phyloP scores from a whole-genome alignment of 2,888 invertebrate species.

The Abscondita cerata region DNA sequence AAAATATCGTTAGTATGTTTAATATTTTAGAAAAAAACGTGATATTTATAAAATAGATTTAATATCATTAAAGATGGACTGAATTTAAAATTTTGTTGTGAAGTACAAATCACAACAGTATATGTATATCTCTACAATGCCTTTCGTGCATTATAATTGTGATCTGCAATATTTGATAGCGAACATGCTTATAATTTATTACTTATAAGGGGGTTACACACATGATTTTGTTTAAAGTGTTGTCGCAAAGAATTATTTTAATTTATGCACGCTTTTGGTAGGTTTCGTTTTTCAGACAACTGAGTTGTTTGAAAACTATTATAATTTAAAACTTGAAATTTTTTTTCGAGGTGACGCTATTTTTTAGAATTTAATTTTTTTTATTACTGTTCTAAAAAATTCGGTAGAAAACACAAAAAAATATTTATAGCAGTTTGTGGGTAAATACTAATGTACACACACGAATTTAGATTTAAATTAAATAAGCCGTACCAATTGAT shows the following conservation, averaged over 20 bases:
- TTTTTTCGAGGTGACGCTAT: background rate
- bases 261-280: slow-evolving; percentile 6
- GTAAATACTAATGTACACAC: no score
- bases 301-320: no score
- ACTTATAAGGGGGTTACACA: slow-evolving; percentile 16
- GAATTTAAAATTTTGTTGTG: slow-evolving; percentile 26
- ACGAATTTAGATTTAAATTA: no score
- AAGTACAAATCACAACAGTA: slow-evolving; percentile 9
- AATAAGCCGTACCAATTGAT: background rate
- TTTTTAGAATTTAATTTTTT: slow-evolving; percentile 4
- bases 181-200: slow-evolving; percentile 12
- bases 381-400: slow-evolving; percentile 2
- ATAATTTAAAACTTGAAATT: no score
- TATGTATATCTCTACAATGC: slow-evolving; percentile 28
- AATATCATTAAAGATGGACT: slow-evolving; percentile 27
- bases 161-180: slow-evolving; percentile 27
- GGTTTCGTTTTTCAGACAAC: no score
- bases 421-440: background rate
- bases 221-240: slow-evolving; percentile 9
- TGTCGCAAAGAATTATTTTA: background rate
- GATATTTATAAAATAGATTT: slow-evolving; percentile 27
- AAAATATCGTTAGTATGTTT: slow-evolving; percentile 29
- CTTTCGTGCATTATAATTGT: slow-evolving; percentile 26
- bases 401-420: background rate
- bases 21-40: slow-evolving; percentile 30